Evolutionary conservation across 2,888 invertebrate species (phyloP).

Genomic region (Sphaerophoria taeniata): DNA sequence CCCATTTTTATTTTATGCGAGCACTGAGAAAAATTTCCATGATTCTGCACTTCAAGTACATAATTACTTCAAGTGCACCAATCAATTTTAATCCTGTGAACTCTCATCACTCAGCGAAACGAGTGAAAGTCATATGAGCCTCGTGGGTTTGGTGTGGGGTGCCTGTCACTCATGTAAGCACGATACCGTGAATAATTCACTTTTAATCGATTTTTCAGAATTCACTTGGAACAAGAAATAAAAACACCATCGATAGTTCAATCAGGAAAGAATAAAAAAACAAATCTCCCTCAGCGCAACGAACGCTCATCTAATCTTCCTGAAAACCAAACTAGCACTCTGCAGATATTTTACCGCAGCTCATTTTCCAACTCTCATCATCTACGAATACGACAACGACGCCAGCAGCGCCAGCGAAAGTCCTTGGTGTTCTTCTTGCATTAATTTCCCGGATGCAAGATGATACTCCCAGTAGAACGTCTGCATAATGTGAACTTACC

Average conservation of each 20-base stretch:
- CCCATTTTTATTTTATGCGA: conserved; percentile 5
- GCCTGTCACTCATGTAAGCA: conserved; percentile 11
- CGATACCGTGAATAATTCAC: conserved; percentile 55
- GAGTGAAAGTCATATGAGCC: not conserved
- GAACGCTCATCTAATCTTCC: conserved; percentile 6
- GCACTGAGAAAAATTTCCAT: not conserved
- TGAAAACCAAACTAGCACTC: not conserved
- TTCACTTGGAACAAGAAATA: not conserved
- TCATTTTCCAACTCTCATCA: not conserved
- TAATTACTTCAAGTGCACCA: conserved; percentile 64
- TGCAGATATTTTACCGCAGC: not conserved
- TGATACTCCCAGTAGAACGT: conserved; percentile 26
- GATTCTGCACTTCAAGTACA: conserved; percentile 30
- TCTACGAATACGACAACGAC: not conserved
- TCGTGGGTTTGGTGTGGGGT: not conserved
- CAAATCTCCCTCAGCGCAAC: not conserved
- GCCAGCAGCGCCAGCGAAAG: not conserved
- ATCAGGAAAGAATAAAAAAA: conserved; percentile 21
- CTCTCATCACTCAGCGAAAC: conserved; percentile 25
- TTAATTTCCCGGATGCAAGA: conserved; percentile 53
- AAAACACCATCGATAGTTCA: conserved; percentile 19
- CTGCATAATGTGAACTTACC: conserved; percentile 1
- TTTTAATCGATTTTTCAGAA: conserved; percentile 53
- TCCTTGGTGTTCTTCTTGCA: conserved; percentile 27
- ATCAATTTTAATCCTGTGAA: conserved; percentile 42